Evolutionary conservation across 2,113 vertebrate species (phyloP), one percentile per base, ranked within the genome.

Genomic region (Colistium nudipinnis): DNA sequence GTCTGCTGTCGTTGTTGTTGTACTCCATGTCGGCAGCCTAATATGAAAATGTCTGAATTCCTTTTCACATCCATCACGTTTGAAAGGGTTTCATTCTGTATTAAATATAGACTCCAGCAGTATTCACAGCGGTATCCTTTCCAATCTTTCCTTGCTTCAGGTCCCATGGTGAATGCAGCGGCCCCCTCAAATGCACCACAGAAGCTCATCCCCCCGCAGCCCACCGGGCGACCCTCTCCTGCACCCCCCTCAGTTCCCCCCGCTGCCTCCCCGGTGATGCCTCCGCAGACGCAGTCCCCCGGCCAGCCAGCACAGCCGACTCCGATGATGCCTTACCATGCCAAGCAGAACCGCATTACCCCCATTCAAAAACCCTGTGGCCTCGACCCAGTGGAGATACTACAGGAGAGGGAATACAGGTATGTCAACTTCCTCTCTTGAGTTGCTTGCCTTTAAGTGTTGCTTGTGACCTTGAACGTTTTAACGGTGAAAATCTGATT

Each of bases 331-430:
- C 92, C 95, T 62, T 96, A 97, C 76, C 94, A 95, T 72, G 75
- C 83, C 78, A 99, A 98, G 72, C 95, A 96, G 92, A 98, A 96
- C 82, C 94, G 97, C 3, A 95, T 98, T 74, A 99, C 97, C 0
- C 96, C 97, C 35, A 95, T 99, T 62, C 97, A 98, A 91, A 99
- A 99, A 55, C 97, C 97, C 0, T 89, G 95, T 0, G 97, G 97
- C 27, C 93, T 98, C 4, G 97, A 99, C 78, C 97, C 97, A 0
- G 95, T 97, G 28, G 97, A 99, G 82, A 95, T 99, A 74, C 92
- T 99, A 67, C 97, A 99, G 91, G 97, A 99, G 81, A 87, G 97
- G 0, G 97, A 99, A 72, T 98, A 95, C 91, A 95, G 97, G 97
- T 99, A 79, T 11, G 0, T 5, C 19, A 11, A 10, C 2, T n/a